phyloP scores from a whole-genome alignment of 2,113 vertebrate genomes.

The Chloropsis hardwickii region DNA sequence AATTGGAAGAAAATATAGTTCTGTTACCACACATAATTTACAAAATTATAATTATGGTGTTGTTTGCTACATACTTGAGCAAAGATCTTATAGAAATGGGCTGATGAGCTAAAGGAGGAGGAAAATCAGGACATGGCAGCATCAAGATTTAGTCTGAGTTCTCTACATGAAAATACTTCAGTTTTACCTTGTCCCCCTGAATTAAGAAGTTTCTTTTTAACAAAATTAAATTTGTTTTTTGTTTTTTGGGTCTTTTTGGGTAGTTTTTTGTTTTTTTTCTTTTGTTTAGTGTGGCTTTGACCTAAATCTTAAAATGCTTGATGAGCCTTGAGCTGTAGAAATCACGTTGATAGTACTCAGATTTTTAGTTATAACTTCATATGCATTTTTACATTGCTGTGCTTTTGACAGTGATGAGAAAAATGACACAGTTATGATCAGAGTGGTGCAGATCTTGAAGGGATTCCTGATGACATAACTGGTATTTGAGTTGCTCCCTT shows the following conservation, averaged over 20 bases:
- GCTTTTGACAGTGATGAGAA: conserved; percentile 57
- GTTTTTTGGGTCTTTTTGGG: not conserved
- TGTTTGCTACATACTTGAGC: not conserved
- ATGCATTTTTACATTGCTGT: conserved; percentile 47
- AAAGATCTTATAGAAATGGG: not conserved
- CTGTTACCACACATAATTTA: not conserved
- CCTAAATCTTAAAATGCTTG: conserved; percentile 3
- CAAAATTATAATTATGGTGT: not conserved
- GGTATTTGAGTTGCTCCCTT: conserved; percentile 57
- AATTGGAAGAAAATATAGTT: not conserved
- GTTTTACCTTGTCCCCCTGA: not conserved
- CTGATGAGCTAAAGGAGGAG: not conserved
- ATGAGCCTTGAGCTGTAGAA: conserved; percentile 21
- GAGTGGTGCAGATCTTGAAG: not conserved
- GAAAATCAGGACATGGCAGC: not conserved
- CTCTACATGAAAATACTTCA: not conserved
- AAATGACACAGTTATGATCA: conserved; percentile 49
- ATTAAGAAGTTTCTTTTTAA: not conserved
- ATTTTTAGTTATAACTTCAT: conserved; percentile 62
- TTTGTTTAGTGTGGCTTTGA: not conserved
- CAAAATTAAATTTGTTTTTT: not conserved
- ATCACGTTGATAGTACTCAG: not conserved
- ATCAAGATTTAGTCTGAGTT: not conserved
- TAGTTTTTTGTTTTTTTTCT: not conserved
- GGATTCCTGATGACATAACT: conserved; percentile 44